Evolutionary conservation across 2,888 invertebrate genomes (phyloP), one percentile per base, ranked within the genome.

Genomic region (Athripsodes cinereus): DNA sequence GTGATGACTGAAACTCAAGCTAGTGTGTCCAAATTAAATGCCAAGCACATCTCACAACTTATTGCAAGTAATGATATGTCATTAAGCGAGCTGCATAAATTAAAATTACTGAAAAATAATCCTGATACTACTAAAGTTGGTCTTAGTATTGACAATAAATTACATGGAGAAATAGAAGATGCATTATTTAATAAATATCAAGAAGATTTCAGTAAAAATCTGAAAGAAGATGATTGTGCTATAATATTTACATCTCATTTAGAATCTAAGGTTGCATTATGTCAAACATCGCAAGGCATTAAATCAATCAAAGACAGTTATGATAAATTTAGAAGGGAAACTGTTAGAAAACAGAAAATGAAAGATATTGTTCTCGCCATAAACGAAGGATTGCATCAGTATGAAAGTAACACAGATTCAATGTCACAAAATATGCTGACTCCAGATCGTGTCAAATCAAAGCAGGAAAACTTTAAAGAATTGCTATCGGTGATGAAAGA

Each of bases 21-120:
- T 1, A 78, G 82, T 18, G 81, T 90, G 11, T 81, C 81, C 64
- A 87, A 84, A 66, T 71, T 90, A 31, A 83, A 80, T 66, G 81
- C 87, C 5, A 76, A 80, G 54, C 85, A 88, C 67, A 70, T 90
- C 3, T 83, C 87, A 13, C 76, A 84, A 62, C 76, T 90, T 57
- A 82, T 87, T 0, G 69, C 81, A 64, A 73, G 82, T 70, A 69
- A 79, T 49, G 78, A 78, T 66, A 69, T 82, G 0, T 78, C 80
- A 48, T 71, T 83, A 35, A 80, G 81, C 40, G 80, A 85, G 67
- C 69, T 84, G 2, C 79, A 84, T 67, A 81, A 81, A 68, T 69
- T 85, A 19, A 81, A 81, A 59, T 67, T 65, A 55, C 73, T 72
- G 60, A 55, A 47, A 34, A 54, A 69, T 47, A 13, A 54, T 0